Evolutionary conservation across 2,888 invertebrate genomes (phyloP), one percentile per base, ranked within the genome.

Genomic region (Yponomeuta evonymella): DNA sequence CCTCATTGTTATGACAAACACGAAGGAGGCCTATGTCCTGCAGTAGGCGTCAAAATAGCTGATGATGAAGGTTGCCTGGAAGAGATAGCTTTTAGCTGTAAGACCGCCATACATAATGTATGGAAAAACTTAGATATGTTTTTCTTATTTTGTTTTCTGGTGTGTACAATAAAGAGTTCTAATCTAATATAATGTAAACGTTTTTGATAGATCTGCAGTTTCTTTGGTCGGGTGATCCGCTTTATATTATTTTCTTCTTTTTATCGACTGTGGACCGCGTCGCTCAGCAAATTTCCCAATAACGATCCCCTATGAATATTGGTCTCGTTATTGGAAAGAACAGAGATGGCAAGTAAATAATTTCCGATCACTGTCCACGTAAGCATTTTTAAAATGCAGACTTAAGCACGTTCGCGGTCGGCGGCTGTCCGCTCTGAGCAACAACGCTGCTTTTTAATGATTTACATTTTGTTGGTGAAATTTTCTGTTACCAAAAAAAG

Each of bases 201-300:
- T 58, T 15, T 3, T 58, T 58, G 51, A 58, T 15, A 58, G 3
- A 1, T 58, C 51, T 15, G 51, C 51, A 58, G 51, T 58, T 12
- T 12, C 0, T 15, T 58, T 15, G 51, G 51, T 15, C 15, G 15
- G 51, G 15, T 58, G 51, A 12, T 15, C 15, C 15, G 15, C 51
- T 58, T 58, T 15, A 15, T 58, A 15, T 58, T 81, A 80, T 81
- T 79, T 79, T 77, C 77, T 12, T 58, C 72, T 81, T 83, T 85
- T 86, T 82, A 83, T 81, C 79, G 76, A 79, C 76, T 76, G 76
- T 75, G 75, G 76, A 76, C 78, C 77, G 74, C 71, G 74, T 71
- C 70, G 33, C 69, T 74, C 76, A 74, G 73, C 76, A 77, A 77
- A 80, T 81, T 79, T 80, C 74, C 75, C 77, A 74, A 77, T 78